These are phyloP conservation scores for rabbit (Oryctolagus cuniculus) DNA, from an alignment of 2,113 vertebrate species.

Conservation along the genomic window mOryCun1.1 NC_091436.1:67471001-67471500, in stretches of 20 bases:
- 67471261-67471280: not conserved
- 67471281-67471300: not conserved
- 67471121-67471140: not conserved
- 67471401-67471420: not conserved
- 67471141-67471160: not conserved
- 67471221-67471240: not conserved
- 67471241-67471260: not conserved
- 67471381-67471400: not conserved
- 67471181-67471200: not conserved
- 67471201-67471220: not conserved
- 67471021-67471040: not conserved
- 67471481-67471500: slow-evolving; percentile 24
- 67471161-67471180: not conserved
- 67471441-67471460: not conserved
- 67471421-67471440: slow-evolving; percentile 25
- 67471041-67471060: not conserved
- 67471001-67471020: not conserved
- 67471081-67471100: not conserved
- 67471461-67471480: slow-evolving; percentile 46
- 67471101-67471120: not conserved
- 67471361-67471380: not conserved
- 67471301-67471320: slow-evolving; percentile 20
- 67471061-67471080: not conserved
- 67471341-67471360: not conserved
- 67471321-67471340: not conserved